Percentiles rank a stretch among this genome's conserved stretches.
Conservation (phyloP, 2,888 invertebrate species). For the Gasteruption jaculator region DNA sequence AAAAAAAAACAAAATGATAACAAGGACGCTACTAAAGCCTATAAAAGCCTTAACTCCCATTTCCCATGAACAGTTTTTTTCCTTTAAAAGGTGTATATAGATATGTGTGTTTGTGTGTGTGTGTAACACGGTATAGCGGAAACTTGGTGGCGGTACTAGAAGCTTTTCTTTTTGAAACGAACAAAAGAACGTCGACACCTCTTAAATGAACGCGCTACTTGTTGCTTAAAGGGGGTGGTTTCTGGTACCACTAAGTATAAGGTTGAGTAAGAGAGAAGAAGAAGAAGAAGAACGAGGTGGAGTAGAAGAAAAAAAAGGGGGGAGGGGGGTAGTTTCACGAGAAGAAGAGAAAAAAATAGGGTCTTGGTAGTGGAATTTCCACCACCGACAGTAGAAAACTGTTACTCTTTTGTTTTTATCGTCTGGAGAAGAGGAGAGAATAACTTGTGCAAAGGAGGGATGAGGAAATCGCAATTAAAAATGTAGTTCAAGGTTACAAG, state of each 20-base stretch:
- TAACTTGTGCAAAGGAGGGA: conserved; percentile 10
- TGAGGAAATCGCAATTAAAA: conserved; percentile 48
- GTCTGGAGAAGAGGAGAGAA: conserved; percentile 31
- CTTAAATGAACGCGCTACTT: conserved; percentile 53
- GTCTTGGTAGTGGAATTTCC: too few relatives aligned
- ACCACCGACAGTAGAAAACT: conserved; percentile 39
- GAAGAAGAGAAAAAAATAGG: conserved; percentile 21
- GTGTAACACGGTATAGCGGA: too few relatives aligned
- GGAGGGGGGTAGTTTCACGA: conserved; percentile 16
- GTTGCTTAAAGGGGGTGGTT: conserved; percentile 41
- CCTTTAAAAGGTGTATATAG: too few relatives aligned
- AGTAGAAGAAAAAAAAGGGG: conserved; percentile 18
- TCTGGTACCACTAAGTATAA: too few relatives aligned
- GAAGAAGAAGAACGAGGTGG: conserved; percentile 9
- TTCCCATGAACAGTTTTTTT: too few relatives aligned
- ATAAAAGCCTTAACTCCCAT: too few relatives aligned
- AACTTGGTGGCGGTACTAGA: conserved; percentile 41
- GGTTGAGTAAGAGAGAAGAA: conserved; percentile 12
- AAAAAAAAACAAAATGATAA: too few relatives aligned
- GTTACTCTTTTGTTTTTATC: conserved; percentile 50
- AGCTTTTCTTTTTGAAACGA: conserved; percentile 45
- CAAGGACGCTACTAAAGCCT: too few relatives aligned
- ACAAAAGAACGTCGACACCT: conserved; percentile 51
- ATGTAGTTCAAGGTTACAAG: conserved; percentile 50
- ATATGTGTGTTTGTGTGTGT: too few relatives aligned